phyloP scores from a whole-genome alignment of 2,888 invertebrate genomes.

The Petrolisthes manimaculis region DNA sequence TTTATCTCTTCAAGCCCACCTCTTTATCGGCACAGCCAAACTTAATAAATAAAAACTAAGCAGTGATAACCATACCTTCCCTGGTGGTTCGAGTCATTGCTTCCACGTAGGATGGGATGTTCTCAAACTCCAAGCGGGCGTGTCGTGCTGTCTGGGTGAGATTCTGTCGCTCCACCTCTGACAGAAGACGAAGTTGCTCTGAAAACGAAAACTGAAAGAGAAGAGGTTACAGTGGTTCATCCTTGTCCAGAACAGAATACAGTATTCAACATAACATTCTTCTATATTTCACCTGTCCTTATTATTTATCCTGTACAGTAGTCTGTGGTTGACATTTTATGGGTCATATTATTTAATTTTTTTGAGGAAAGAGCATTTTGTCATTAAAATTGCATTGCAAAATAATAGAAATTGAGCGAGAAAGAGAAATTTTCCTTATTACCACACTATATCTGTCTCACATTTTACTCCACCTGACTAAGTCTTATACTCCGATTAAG shows the following conservation, averaged over 20 bases:
- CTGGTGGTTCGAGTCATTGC: conserved; percentile 75
- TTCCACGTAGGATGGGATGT: conserved; percentile 76
- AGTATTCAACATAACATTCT: no score
- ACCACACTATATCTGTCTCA: neutral
- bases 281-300: no score
- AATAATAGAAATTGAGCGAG: no score
- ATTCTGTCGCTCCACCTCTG: conserved; percentile 69
- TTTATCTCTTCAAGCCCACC: neutral
- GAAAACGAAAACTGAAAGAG: conserved; percentile 53
- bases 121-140: conserved; percentile 75
- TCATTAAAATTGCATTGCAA: no score
- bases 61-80: conserved; percentile 73
- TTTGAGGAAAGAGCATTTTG: no score
- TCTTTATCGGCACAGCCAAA: neutral
- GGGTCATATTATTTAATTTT: no score
- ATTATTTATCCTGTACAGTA: no score
- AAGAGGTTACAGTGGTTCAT: neutral
- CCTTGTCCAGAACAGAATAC: no score
- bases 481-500: no score
- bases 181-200: conserved; percentile 45
- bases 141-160: conserved; percentile 75
- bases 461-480: neutral
- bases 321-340: no score
- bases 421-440: no score
- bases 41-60: neutral